Conservation (phyloP, 2,888 invertebrate species). For the Acrobasis consociella region DNA sequence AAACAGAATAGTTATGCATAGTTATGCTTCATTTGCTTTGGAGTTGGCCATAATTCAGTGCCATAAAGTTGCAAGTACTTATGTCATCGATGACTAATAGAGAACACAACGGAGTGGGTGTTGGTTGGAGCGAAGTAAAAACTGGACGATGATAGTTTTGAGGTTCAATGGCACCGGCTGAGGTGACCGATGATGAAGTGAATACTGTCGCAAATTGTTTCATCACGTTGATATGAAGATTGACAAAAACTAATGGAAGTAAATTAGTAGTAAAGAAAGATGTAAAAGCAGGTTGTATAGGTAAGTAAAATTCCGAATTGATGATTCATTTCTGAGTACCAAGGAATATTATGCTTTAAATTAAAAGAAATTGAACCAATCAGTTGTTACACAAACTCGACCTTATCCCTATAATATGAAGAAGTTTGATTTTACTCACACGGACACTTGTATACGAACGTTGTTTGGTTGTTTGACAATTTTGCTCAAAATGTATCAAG, state of each 20-base stretch:
- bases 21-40: not conserved
- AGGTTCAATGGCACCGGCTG: not conserved
- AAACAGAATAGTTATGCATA: not conserved
- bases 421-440: no score
- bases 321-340: no score
- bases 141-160: conserved; percentile 1
- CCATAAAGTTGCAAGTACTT: conserved; percentile 10
- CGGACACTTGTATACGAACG: no score
- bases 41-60: not conserved
- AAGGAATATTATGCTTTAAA: no score
- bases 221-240: not conserved
- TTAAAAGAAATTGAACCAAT: no score
- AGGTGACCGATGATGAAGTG: not conserved
- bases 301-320: no score
- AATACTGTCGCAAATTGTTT: not conserved
- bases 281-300: no score
- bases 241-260: not conserved
- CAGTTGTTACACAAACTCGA: no score
- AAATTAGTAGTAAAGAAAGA: no score
- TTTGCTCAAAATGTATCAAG: no score
- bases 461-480: no score
- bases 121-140: conserved; percentile 10
- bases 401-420: no score
- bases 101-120: conserved; percentile 10
- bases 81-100: conserved; percentile 18